These are phyloP conservation scores for Brachionichthys hirsutus DNA, from an alignment of 2,113 vertebrate genomes.

Conservation along the genomic window DNA sequence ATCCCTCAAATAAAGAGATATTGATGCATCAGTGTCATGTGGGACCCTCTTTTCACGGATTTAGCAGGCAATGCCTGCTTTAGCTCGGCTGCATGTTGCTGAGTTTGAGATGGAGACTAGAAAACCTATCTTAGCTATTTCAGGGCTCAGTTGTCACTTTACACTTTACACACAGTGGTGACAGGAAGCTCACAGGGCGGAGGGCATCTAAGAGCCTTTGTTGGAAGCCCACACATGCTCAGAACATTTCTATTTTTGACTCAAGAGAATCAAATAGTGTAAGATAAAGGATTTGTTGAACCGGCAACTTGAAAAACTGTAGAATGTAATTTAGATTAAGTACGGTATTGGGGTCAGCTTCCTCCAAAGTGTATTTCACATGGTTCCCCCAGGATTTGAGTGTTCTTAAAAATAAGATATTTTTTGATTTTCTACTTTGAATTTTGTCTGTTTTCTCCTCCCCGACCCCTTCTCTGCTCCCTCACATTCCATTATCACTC, in stretches of 20 bases:
- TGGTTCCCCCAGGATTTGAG: conserved; percentile 37
- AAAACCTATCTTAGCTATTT: conserved; percentile 71
- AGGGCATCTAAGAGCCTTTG: conserved; percentile 61
- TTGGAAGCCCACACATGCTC: conserved; percentile 56
- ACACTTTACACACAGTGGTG: conserved; percentile 73
- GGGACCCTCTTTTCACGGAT: conserved; percentile 22
- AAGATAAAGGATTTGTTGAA: conserved; percentile 63
- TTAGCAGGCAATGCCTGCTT: conserved; percentile 23
- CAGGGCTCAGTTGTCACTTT: conserved; percentile 75
- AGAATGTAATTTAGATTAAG: conserved; percentile 59
- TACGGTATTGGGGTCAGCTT: conserved; percentile 53
- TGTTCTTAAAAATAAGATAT: conserved; percentile 43
- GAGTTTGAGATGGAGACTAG: conserved; percentile 27
- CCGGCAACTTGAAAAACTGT: conserved; percentile 42
- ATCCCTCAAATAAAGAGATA: conserved; percentile 51
- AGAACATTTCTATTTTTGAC: conserved; percentile 70
- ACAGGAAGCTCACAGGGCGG: conserved; percentile 59
- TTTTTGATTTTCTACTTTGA: conserved; percentile 36
- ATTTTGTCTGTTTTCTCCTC: conserved; percentile 17
- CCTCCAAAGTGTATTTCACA: conserved; percentile 23
- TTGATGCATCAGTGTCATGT: conserved; percentile 55
- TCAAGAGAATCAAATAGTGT: conserved; percentile 47
- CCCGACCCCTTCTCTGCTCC: neutral
- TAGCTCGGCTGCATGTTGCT: conserved; percentile 34
- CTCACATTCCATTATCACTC: neutral